Base-by-base conservation (phyloP, 2,888 invertebrate genomes). In the Glaucopsyche alexis region DNA sequence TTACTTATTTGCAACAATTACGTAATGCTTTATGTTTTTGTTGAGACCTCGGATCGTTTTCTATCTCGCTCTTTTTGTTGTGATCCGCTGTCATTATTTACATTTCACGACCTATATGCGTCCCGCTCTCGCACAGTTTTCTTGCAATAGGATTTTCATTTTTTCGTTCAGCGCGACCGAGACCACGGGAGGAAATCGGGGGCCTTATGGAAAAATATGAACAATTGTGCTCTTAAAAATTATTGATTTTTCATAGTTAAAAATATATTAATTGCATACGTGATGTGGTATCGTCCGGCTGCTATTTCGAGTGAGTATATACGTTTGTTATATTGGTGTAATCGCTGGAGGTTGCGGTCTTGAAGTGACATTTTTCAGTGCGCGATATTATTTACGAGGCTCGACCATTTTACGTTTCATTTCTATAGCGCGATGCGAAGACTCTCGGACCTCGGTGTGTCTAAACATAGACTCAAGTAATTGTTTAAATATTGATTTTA, bases 201-300 rank as follows among this genome's bases (percentile, higher is more conserved):
- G 85, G 84, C 86, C 86, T 82, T 75, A 81, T 83, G 87, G 88
- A 90, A 91, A 91, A 91, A 90, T 91, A 92, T 90, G 89, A 90
- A 89, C 90, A 91, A 87, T 85, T 83, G 87, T 87, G 84, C 88
- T 88, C 87, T 87, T 89, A 90, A 91, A 92, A 91, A 88, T 87
- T 93, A 93, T 93, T 93, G 93, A 93, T 93, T 91, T 91, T 92
- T 83, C 88, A 87, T 88, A 87, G 90, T 86, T 85, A 89, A 89
- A 90, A 87, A 87, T 89, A 85, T 78, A 80, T 83, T 88, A 89
- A 89, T 90, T 88, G 89, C 86, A 89, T 86, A 85, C 83, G 88
- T 85, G 86, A 85, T 85, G 86, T 82, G 82, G 79, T 77, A 81
- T 78, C 82, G 81, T 76, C 78, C 81, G 83, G 84, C 79, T 82